These are phyloP conservation scores for Leiothrix lutea DNA, from an alignment of 2,113 vertebrate species.

Conservation along the genomic window DNA sequence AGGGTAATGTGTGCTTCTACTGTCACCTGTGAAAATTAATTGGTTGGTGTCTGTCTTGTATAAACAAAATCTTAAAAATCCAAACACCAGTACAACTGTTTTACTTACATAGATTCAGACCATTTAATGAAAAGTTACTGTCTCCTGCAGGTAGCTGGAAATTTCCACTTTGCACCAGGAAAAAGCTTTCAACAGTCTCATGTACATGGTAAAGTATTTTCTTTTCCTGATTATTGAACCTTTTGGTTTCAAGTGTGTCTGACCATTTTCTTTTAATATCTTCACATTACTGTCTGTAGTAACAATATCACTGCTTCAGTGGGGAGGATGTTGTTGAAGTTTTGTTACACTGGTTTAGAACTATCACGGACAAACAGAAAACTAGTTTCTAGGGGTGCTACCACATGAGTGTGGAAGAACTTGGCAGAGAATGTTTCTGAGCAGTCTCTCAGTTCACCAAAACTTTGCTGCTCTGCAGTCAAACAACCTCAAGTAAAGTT, in stretches of 20 bases:
- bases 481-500: background rate
- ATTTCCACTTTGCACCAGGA: constrained; percentile 98
- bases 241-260: background rate
- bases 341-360: background rate
- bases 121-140: background rate
- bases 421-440: background rate
- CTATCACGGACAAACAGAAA: background rate
- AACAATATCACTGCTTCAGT: background rate
- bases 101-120: background rate
- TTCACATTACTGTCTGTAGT: background rate
- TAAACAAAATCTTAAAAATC: background rate
- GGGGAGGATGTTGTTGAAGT: background rate
- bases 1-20: background rate
- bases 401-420: background rate
- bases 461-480: background rate
- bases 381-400: background rate
- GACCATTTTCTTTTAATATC: background rate
- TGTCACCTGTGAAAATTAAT: background rate
- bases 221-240: background rate
- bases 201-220: constrained; percentile 87
- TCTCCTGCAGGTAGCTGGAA: constrained; percentile 89
- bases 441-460: background rate
- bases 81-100: background rate
- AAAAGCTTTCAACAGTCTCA: constrained; percentile 99
- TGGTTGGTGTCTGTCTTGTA: background rate